Conservation (phyloP, 2,113 vertebrate species). For the Clarias magur region DNA sequence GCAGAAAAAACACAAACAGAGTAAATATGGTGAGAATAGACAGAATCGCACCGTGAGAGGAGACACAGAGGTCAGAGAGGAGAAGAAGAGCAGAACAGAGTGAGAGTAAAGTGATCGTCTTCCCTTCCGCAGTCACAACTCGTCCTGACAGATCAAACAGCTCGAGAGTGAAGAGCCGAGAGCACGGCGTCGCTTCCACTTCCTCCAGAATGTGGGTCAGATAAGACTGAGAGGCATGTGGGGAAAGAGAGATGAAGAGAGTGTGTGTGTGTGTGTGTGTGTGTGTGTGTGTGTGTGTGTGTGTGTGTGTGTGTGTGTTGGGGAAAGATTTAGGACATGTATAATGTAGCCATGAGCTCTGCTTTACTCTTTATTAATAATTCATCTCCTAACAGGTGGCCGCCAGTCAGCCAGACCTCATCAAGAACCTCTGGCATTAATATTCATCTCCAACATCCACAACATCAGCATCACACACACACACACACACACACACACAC, state of each 20-base stretch:
- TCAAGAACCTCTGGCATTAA: not conserved
- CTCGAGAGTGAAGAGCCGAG: not conserved
- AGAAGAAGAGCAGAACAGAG: not conserved
- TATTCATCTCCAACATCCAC: not conserved
- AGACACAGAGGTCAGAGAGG: conserved; percentile 11
- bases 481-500: conserved; percentile 5
- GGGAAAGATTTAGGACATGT: not conserved
- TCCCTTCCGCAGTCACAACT: not conserved
- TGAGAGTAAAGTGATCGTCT: not conserved
- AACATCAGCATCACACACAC: not conserved
- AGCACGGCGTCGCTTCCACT: not conserved
- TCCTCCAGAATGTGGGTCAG: conserved; percentile 10
- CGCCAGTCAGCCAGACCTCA: not conserved
- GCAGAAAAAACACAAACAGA: not conserved
- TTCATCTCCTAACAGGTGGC: not conserved
- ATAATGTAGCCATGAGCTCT: not conserved
- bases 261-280: not conserved
- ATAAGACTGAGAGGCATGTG: not conserved
- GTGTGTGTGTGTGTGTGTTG: too few species aligned
- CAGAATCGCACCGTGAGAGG: not conserved
- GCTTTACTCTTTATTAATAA: not conserved
- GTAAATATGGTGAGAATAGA: not conserved
- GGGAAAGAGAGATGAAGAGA: not conserved
- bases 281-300: too few species aligned
- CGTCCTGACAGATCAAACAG: conserved; percentile 15